A percentile compares a stretch with the other conserved stretches of the same genome.
Conservation (phyloP, 23 tunicate species). For the Halocynthia aurantium region DNA sequence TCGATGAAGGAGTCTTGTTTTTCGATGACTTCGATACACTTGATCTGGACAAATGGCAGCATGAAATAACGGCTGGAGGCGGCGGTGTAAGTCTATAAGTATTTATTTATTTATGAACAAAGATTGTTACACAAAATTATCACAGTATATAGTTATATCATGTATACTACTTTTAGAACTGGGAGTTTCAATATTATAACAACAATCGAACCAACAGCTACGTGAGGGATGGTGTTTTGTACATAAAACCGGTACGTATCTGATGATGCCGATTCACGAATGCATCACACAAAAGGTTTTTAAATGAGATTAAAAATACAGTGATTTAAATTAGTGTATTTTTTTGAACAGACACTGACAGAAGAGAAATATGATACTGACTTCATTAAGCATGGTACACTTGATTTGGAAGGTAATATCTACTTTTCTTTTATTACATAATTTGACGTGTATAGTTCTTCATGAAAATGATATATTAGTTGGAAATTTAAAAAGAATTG, state of each 20-base stretch:
- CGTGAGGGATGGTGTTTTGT: conserved; percentile 6
- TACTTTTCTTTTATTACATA: neutral
- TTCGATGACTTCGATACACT: conserved; percentile 5
- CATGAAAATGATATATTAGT: neutral
- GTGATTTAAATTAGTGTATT: neutral
- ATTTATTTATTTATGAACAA: too few species aligned
- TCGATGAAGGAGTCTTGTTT: neutral
- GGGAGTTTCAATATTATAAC: conserved; percentile 18
- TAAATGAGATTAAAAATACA: too few species aligned
- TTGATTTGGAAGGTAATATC: neutral
- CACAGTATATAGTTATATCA: neutral
- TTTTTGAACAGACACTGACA: neutral
- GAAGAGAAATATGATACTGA: neutral
- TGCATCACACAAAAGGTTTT: too few species aligned
- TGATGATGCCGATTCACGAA: neutral
- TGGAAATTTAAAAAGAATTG: neutral
- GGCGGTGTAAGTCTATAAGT: conserved; percentile 13
- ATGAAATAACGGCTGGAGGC: conserved; percentile 26
- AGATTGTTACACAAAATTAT: too few species aligned
- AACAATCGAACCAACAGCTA: conserved; percentile 22
- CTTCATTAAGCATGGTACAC: neutral
- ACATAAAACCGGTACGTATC: conserved; percentile 6
- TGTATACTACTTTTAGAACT: conserved; percentile 1
- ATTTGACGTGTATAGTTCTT: neutral
- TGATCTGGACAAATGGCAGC: conserved; percentile 21